Evolutionary conservation across 2,888 invertebrate genomes (phyloP).

Genomic region (Chesias legatella): DNA sequence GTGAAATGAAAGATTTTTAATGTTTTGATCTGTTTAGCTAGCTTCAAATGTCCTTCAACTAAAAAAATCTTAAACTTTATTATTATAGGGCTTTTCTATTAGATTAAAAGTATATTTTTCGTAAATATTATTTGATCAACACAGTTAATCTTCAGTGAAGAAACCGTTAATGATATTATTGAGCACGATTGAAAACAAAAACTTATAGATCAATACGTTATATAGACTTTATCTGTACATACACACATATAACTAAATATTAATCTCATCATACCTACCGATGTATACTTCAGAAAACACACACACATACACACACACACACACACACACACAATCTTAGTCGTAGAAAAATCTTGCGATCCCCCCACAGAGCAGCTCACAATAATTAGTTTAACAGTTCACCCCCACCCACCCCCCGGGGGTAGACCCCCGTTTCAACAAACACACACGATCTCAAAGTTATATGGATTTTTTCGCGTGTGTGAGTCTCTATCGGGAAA

Average conservation of each 20-base stretch:
- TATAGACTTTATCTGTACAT: no score
- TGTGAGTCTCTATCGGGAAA: slow-evolving; percentile 44
- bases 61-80: no score
- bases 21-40: no score
- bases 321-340: slow-evolving; percentile 36
- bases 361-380: slow-evolving; percentile 45
- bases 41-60: no score
- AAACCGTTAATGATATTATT: no score
- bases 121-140: no score
- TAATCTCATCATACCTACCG: slow-evolving; percentile 12
- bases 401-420: slow-evolving; percentile 40
- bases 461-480: slow-evolving; percentile 37
- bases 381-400: slow-evolving; percentile 67
- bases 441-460: slow-evolving; percentile 37
- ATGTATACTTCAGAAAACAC: background rate
- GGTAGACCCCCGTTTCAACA: slow-evolving; percentile 32
- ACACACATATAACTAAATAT: slow-evolving; percentile 10
- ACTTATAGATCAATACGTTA: no score
- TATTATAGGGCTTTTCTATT: no score
- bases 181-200: no score
- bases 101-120: no score
- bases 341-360: slow-evolving; percentile 55
- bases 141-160: no score
- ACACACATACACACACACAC: slow-evolving; percentile 35
- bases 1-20: no score